Percentiles rank a stretch among this genome's conserved stretches.
Evolutionary conservation across 2,113 vertebrate genomes (phyloP).

Genomic region (Malurus cyaneus): DNA sequence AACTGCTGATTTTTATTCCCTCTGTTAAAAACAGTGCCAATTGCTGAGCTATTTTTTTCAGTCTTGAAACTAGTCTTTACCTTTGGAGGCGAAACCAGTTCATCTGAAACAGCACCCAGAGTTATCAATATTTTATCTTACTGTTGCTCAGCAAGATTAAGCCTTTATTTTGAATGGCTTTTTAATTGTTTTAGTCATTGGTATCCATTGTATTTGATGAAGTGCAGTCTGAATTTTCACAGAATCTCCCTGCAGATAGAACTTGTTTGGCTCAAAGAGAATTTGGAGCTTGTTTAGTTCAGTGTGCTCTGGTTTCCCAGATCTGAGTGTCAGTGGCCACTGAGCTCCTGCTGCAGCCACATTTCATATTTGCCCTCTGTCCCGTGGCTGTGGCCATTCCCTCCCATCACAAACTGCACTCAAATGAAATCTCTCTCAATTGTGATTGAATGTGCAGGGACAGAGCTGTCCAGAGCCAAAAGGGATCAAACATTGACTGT

Average conservation of each 20-base stretch:
- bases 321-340: not conserved
- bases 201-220: not conserved
- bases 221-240: not conserved
- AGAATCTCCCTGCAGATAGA: not conserved
- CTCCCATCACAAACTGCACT: not conserved
- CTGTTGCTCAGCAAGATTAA: not conserved
- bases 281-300: not conserved
- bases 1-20: not conserved
- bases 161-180: not conserved
- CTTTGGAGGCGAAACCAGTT: not conserved
- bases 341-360: not conserved
- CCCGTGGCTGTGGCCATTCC: not conserved
- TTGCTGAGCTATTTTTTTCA: not conserved
- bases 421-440: slow-evolving; percentile 26
- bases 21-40: not conserved
- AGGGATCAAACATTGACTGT: not conserved
- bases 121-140: not conserved
- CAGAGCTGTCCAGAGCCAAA: slow-evolving; percentile 7
- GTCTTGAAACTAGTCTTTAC: not conserved
- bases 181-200: not conserved
- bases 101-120: not conserved
- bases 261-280: not conserved
- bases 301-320: not conserved
- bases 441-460: slow-evolving; percentile 1
- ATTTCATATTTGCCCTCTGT: slow-evolving; percentile 26